A percentile compares a stretch with the other conserved stretches of the same genome.
Evolutionary conservation across 2,113 vertebrate genomes (phyloP).

Genomic region (Corydoras sp.): DNA sequence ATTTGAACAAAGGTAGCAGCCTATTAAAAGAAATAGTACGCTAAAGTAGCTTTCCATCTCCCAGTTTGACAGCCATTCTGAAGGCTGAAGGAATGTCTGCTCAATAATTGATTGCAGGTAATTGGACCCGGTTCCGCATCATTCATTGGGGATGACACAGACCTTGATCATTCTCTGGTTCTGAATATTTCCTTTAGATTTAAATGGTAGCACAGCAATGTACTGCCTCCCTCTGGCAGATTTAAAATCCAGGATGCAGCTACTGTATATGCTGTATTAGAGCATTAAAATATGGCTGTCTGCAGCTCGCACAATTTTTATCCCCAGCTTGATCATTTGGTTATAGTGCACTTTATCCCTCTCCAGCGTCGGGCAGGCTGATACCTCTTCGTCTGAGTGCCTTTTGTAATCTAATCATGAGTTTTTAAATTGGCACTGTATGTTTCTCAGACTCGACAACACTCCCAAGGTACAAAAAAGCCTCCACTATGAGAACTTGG

Average conservation of each 20-base stretch:
- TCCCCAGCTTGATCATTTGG: constrained; percentile 18
- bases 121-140: constrained; percentile 55
- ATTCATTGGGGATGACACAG: constrained; percentile 53
- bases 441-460: not conserved
- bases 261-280: not conserved
- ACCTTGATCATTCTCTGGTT: constrained; percentile 22
- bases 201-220: too few relatives aligned
- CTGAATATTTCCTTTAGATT: too few relatives aligned
- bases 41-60: not conserved
- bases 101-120: constrained; percentile 65
- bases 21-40: not conserved
- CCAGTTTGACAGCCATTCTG: constrained; percentile 25
- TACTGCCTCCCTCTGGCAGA: too few relatives aligned
- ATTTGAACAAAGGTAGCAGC: not conserved
- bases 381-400: not conserved
- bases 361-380: not conserved
- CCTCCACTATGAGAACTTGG: not conserved
- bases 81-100: constrained; percentile 45
- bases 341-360: constrained; percentile 26
- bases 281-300: constrained; percentile 17
- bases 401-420: constrained; percentile 5
- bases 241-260: not conserved
- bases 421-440: constrained; percentile 2
- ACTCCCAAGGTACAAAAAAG: not conserved
- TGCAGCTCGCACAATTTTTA: constrained; percentile 2